Base-by-base conservation (phyloP, 92 coral and sea anemone species). In the Porites rus region DNA sequence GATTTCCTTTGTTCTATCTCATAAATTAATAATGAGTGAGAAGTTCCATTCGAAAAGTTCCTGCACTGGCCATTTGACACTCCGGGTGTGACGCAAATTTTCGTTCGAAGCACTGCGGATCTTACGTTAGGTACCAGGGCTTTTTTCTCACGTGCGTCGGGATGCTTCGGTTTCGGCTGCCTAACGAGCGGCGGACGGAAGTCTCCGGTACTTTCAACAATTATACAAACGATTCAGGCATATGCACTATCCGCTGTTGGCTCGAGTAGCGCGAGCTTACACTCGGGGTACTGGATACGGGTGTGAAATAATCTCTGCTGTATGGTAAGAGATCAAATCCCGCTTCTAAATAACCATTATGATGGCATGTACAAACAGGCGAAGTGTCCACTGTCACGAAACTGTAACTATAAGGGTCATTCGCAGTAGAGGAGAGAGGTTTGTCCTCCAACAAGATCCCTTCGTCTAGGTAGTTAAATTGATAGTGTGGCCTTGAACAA, bases 221-320 rank as follows among this genome's bases (percentile, higher is more conserved):
- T 75, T 80, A 96, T 53, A 96, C 99, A 13, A 94, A 87, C 1
- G 99, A 95, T 69, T 97, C 99, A 2, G 99, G 99, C 54, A 97
- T 73, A 64, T 92, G 88, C 51, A 50, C 22, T 17, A 28, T 69
- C 3, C 72, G 51, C 52, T 73, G 58, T 21, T 64, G 73, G 28
- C 18, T 74, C 0, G 80, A 61, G 52, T 73, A 60, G 2, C 68
- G 31, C 60, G 77, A 58, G 21, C 24, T 76, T 64, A 82, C 54
- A 51, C 52, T 77, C 8, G 88, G 82, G 18, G 83, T 66, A 24
- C 83, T 77, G 7, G 80, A 75, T 6, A 75, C 84, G 0, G 96
- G 94, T 18, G 91, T 71, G 21, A 90, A 88, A n/a, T 79, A 76
- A 68, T 90, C 91, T 20, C 94, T 89, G 11, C 94, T 89, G 20